Evolutionary conservation across 2,888 invertebrate species (phyloP), one percentile per base, ranked within the genome.

Genomic region (Xylota sylvarum): DNA sequence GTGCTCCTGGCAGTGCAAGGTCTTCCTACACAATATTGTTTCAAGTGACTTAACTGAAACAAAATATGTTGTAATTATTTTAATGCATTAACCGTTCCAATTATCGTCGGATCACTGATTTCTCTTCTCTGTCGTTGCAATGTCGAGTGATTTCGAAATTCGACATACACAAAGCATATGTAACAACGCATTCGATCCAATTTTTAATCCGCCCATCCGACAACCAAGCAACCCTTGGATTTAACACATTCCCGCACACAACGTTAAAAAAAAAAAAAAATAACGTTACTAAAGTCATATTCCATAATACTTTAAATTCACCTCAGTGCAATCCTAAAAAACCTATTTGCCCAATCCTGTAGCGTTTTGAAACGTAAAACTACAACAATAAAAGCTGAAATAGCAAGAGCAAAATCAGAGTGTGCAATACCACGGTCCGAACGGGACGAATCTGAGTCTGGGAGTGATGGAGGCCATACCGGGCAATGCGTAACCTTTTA

Each of bases 401-500:
- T 67, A 60, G 46, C 52, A 10, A 23, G 19, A 73, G 48, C 50
- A 32, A 73, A 78, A 46, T 48, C 30, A 55, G 60, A 56, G 62
- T 62, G 48, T 37, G 40, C 27, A 58, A 50, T n/a, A 60, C 55
- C 27, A 43, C 32, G 14, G 52, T 35, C 27, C 40, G 17, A 12
- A 12, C 67, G 37, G 37, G 35, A 50, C 37, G 35, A 46, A 17
- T 23, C 23, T 37, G 37, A 37, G 10, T 4, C 50, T 48, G 56
- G 17, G 27, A 14, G 40, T 60, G 37, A 30, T 52, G 62, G 37
- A 27, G 23, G 30, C 62, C 35, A 60, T 52, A 40, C 14, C 50
- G n/a, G 27, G 58, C 50, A 19, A 58, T 55, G 67, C 37, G 74
- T 79, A 84, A 67, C 73, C 84, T 84, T 84, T 84, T 74, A 84